A percentile compares a stretch with the other conserved stretches of the same genome.
phyloP scores from a whole-genome alignment of 2,113 vertebrate genomes.

The Nerophis lumbriciformis region DNA sequence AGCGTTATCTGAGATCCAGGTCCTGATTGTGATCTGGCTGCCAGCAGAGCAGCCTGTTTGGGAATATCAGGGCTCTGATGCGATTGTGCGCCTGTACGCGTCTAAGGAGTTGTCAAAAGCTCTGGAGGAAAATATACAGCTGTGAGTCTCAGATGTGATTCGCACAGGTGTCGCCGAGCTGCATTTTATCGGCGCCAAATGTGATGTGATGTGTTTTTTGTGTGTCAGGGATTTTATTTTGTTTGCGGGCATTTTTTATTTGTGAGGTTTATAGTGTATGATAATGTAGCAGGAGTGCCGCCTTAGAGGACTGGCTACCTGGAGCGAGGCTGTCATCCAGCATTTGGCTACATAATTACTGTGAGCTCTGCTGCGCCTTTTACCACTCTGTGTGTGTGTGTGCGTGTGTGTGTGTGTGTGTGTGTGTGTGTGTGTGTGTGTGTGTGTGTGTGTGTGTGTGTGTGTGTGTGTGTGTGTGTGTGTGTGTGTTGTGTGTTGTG shows the following conservation, averaged over 20 bases:
- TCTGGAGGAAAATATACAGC: constrained; percentile 19
- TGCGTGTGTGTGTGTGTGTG: constrained; percentile 13
- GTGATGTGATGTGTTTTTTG: constrained; percentile 48
- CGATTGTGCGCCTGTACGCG: constrained; percentile 29
- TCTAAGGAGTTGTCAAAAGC: constrained; percentile 29
- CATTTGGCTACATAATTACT: constrained; percentile 59
- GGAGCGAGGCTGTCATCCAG: constrained; percentile 56
- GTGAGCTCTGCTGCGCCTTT: constrained; percentile 17
- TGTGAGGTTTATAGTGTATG: constrained; percentile 1
- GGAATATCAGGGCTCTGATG: constrained; percentile 35
- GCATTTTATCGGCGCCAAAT: constrained; percentile 34
- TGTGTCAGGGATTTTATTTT: constrained; percentile 25
- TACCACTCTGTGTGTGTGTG: constrained; percentile 1
- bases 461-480: constrained; percentile 13
- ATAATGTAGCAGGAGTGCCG: constrained; percentile 38
- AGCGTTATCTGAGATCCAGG: constrained; percentile 56
- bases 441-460: too few relatives aligned
- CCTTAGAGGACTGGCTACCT: constrained; percentile 50
- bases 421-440: too few relatives aligned
- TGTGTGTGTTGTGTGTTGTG: constrained; percentile 4
- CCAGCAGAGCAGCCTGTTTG: constrained; percentile 40
- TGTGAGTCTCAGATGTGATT: neutral
- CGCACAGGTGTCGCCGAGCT: constrained; percentile 2
- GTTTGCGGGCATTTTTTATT: constrained; percentile 3
- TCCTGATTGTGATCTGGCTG: constrained; percentile 42